A percentile compares a stretch with the other conserved stretches of the same genome.
These are phyloP conservation scores for Halesus radiatus DNA, from an alignment of 1,140 invertebrate species.

Conservation along the genomic window DNA sequence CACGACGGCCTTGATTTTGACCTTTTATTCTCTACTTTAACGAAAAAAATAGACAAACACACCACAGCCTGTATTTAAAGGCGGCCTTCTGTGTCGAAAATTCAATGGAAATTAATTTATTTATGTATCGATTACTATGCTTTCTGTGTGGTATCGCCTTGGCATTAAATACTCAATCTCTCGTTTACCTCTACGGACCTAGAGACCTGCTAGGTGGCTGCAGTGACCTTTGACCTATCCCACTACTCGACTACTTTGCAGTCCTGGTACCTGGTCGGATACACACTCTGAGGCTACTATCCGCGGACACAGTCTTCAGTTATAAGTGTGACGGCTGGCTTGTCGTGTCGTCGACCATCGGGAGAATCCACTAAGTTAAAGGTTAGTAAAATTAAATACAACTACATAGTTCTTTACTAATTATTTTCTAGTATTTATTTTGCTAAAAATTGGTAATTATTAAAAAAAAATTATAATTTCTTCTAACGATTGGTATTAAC, in stretches of 20 bases:
- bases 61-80: no score
- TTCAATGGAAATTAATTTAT: not conserved
- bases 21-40: no score
- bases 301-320: not conserved
- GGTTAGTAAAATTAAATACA: not conserved
- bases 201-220: not conserved
- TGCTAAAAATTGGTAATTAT: not conserved
- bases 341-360: not conserved
- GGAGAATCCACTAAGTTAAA: not conserved
- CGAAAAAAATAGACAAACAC: no score
- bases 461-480: no score
- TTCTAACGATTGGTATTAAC: no score
- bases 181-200: not conserved
- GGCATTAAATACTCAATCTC: slow-evolving; percentile 34
- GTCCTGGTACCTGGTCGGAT: not conserved
- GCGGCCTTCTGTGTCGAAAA: not conserved
- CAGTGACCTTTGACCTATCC: slow-evolving; percentile 37
- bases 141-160: slow-evolving; percentile 22
- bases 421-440: not conserved
- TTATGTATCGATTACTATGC: slow-evolving; percentile 32
- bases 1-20: no score
- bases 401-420: no score
- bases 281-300: no score
- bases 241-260: not conserved
- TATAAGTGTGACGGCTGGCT: not conserved